A percentile compares a stretch with the other conserved stretches of the same genome.
Evolutionary conservation across 2,113 vertebrate species (phyloP).

Genomic region (Candoia aspera): DNA sequence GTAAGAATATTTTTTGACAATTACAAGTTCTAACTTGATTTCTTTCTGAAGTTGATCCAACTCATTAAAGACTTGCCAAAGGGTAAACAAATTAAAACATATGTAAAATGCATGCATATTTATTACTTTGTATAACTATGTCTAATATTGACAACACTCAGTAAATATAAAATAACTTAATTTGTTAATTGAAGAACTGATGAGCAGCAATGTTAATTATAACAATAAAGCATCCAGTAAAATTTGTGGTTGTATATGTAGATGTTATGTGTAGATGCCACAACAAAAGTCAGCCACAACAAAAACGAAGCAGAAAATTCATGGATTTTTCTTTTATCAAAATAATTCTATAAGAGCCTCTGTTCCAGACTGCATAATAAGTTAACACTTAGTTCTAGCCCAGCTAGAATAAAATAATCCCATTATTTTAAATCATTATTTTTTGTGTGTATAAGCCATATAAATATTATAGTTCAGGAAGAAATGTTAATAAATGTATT

Average conservation of each 20-base stretch:
- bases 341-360: conserved; percentile 33
- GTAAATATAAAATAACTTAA: conserved; percentile 53
- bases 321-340: conserved; percentile 32
- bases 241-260: conserved; percentile 1
- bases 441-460: conserved; percentile 36
- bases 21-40: conserved; percentile 14
- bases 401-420: conserved; percentile 65
- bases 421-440: conserved; percentile 21
- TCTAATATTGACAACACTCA: conserved; percentile 48
- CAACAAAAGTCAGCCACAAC: conserved; percentile 35
- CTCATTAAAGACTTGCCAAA: conserved; percentile 54
- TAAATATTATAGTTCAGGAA: conserved; percentile 48
- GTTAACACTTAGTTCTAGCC: conserved; percentile 65
- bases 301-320: neutral
- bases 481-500: conserved; percentile 47
- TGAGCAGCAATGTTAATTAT: conserved; percentile 20
- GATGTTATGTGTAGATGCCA: conserved; percentile 35
- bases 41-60: conserved; percentile 57
- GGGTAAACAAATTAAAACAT: conserved; percentile 36
- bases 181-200: conserved; percentile 25
- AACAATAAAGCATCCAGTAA: conserved; percentile 41
- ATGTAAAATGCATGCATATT: conserved; percentile 27
- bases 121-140: conserved; percentile 29
- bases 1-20: conserved; percentile 15
- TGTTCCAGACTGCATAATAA: conserved; percentile 48